phyloP scores from a whole-genome alignment of 92 coral and sea anemone species.

The Pocillopora meandrina region DNA sequence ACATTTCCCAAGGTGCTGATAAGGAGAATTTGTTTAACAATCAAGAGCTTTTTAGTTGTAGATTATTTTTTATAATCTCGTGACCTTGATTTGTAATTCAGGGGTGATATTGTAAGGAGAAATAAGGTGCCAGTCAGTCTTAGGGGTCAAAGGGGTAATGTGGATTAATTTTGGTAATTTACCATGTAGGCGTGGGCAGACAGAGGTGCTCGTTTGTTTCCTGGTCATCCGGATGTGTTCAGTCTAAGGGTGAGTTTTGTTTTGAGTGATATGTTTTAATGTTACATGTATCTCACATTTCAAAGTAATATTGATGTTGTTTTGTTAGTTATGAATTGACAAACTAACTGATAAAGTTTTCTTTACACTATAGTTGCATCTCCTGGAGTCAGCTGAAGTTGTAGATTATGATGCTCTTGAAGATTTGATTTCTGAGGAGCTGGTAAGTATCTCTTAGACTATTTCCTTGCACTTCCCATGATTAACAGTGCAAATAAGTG shows the following conservation, averaged over 20 bases:
- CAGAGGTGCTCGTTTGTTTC: conserved; percentile 89
- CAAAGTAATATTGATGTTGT: not conserved
- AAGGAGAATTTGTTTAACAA: no score
- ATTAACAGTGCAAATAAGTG: not conserved
- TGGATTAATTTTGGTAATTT: not conserved
- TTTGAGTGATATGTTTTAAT: not conserved
- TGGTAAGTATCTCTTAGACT: conserved; percentile 49
- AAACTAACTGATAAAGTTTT: not conserved
- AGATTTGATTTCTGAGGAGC: conserved; percentile 87
- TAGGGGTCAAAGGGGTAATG: no score
- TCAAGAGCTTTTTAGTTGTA: no score
- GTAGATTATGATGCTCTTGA: conserved; percentile 91
- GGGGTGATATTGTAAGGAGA: no score
- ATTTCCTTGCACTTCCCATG: not conserved
- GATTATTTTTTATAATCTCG: no score
- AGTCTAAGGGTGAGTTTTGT: conserved; percentile 71
- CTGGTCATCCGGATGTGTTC: conserved; percentile 94
- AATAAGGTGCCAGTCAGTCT: no score
- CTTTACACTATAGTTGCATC: conserved; percentile 73
- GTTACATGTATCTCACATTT: not conserved
- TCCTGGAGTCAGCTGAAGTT: conserved; percentile 78
- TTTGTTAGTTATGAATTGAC: not conserved
- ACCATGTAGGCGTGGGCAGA: conserved; percentile 95
- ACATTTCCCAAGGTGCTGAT: no score
- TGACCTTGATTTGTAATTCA: no score